Conservation (phyloP, 2,888 invertebrate genomes). For the Scaptodrosophila latifasciaeformis region DNA sequence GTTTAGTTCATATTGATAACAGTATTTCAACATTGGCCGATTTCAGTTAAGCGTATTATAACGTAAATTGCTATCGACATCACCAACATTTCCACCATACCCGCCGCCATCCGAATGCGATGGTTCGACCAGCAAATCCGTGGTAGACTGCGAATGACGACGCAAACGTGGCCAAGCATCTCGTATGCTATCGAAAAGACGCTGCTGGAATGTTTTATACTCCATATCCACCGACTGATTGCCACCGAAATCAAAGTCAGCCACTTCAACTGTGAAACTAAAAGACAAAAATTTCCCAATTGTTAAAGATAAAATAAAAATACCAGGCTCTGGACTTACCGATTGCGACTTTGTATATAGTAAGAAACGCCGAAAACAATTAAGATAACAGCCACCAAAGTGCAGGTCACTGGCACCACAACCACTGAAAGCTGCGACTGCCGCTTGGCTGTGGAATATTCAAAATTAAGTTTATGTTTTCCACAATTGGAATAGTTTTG, state of each 20-base stretch:
- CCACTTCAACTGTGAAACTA: conserved; percentile 89
- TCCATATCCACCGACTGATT: conserved; percentile 84
- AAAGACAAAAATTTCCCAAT: conserved; percentile 1
- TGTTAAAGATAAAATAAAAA: neutral
- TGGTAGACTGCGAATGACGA: conserved; percentile 57
- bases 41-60: conserved; percentile 66
- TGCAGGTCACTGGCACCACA: conserved; percentile 89
- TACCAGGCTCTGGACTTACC: conserved; percentile 76
- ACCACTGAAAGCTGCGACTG: conserved; percentile 91
- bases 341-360: conserved; percentile 87
- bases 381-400: conserved; percentile 86
- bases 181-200: conserved; percentile 85
- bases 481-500: neutral
- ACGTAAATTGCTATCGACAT: conserved; percentile 67
- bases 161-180: conserved; percentile 76
- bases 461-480: too few relatives aligned
- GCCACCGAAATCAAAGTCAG: conserved; percentile 92
- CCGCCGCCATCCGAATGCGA: conserved; percentile 34
- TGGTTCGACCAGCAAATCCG: conserved; percentile 65
- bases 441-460: conserved; percentile 79
- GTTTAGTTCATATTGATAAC: conserved; percentile 55
- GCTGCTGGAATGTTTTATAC: conserved; percentile 90
- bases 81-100: conserved; percentile 48
- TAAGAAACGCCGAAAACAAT: conserved; percentile 92
- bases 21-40: conserved; percentile 25